These are phyloP conservation scores for Petroica traversi DNA, from an alignment of 2,113 vertebrate species.

Conservation along the genomic window DNA sequence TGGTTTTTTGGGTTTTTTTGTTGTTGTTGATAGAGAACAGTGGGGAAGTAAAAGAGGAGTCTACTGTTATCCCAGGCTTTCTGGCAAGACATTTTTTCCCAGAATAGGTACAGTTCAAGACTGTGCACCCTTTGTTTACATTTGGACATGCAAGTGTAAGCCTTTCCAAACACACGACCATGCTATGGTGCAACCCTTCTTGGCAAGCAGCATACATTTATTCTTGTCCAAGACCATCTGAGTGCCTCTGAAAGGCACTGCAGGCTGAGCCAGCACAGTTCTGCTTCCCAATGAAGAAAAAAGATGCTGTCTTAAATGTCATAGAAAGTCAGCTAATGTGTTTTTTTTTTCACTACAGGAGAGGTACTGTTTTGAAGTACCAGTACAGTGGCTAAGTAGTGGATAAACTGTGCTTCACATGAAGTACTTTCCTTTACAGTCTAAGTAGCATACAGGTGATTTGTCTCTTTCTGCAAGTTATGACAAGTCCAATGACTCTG, in stretches of 20 bases:
- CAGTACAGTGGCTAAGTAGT: not conserved
- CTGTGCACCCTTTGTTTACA: not conserved
- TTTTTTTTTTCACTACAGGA: not conserved
- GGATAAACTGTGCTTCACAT: not conserved
- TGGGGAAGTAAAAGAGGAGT: not conserved
- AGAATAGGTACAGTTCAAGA: not conserved
- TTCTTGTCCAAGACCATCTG: not conserved
- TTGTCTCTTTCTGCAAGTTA: not conserved
- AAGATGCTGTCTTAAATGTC: not conserved
- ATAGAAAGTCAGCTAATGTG: not conserved
- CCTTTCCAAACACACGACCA: not conserved
- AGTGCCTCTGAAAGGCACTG: not conserved
- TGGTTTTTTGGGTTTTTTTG: not conserved
- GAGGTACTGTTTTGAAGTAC: not conserved
- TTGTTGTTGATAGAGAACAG: not conserved
- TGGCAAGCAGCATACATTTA: not conserved
- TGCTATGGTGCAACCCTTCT: not conserved
- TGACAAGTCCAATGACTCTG: not conserved
- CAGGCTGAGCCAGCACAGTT: not conserved
- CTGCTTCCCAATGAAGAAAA: not conserved
- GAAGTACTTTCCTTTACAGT: not conserved
- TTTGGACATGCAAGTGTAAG: not conserved
- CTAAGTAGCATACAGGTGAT: not conserved
- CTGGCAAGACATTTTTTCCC: not conserved
- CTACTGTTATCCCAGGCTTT: not conserved